Conservation (phyloP, 53 echinoderm and acorn worm species). For the Luidia sarsii region DNA sequence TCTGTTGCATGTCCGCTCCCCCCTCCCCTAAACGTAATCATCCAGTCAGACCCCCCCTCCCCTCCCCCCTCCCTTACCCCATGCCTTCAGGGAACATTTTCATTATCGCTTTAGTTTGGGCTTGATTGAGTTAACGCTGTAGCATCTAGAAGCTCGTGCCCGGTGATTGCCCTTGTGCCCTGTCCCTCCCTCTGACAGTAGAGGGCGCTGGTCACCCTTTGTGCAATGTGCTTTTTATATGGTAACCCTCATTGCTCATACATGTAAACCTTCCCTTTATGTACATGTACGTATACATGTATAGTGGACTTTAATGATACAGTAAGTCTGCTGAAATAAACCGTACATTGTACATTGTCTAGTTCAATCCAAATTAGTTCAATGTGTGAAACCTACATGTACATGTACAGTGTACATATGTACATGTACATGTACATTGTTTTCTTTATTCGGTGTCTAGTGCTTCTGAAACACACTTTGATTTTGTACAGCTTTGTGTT, state of each 20-base stretch:
- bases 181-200: neutral
- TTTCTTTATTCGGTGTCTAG: no score
- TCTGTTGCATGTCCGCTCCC: slow-evolving; percentile 33
- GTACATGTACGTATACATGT: neutral
- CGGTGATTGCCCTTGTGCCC: neutral
- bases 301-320: neutral
- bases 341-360: no score
- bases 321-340: no score
- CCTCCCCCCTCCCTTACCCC: neutral
- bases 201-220: slow-evolving; percentile 32
- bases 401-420: no score
- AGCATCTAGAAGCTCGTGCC: neutral
- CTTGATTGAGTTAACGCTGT: slow-evolving; percentile 19
- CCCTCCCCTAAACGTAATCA: no score
- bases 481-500: no score
- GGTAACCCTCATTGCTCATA: no score
- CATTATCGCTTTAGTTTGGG: slow-evolving; percentile 35
- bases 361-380: no score
- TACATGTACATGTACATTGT: no score
- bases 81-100: slow-evolving; percentile 9
- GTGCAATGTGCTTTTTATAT: neutral
- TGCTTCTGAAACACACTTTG: no score
- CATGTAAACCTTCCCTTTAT: no score
- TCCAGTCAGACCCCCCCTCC: neutral
- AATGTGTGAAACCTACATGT: no score